Conservation (phyloP, 2,797 vertebrate species). For the Hoplostethus mediterraneus region DNA sequence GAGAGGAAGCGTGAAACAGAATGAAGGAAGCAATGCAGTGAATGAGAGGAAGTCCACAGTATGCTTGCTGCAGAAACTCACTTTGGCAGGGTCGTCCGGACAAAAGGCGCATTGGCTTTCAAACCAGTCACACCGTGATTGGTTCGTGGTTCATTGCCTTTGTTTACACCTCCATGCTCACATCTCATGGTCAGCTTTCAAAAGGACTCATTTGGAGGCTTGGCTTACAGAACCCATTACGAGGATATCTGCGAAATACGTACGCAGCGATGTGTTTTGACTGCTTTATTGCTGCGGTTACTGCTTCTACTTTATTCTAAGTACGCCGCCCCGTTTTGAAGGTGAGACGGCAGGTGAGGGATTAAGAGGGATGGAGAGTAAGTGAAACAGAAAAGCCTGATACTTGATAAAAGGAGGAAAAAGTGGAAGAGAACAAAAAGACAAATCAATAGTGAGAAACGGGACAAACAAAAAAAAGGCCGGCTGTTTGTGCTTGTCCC, state of each 20-base stretch:
- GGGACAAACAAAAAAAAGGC: constrained; percentile 4
- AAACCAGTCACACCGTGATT: neutral
- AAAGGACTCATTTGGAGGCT: constrained; percentile 30
- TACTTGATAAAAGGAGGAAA: neutral
- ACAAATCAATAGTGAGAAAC: constrained; percentile 27
- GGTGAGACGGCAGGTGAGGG: neutral
- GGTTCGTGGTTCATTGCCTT: neutral
- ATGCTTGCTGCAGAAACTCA: no score
- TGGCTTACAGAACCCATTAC: constrained; percentile 18
- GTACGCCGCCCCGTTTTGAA: neutral
- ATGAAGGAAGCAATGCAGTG: neutral
- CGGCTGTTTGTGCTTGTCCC: constrained; percentile 2
- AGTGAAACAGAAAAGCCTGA: neutral
- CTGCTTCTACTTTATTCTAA: neutral
- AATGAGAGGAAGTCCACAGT: no score
- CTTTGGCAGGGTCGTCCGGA: neutral
- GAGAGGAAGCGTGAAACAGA: neutral
- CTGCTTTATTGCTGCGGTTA: constrained; percentile 1
- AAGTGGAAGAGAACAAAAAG: constrained; percentile 14
- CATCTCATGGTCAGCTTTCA: constrained; percentile 39
- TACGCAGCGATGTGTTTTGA: no score
- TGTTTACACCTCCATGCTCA: constrained; percentile 19
- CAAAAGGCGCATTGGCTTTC: neutral
- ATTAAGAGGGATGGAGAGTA: constrained; percentile 5
- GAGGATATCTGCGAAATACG: no score